A percentile compares a stretch with the other conserved stretches of the same genome.
These are phyloP conservation scores for Erpobdella octoculata DNA, from an alignment of 2,888 invertebrate genomes.

Conservation along the genomic window DNA sequence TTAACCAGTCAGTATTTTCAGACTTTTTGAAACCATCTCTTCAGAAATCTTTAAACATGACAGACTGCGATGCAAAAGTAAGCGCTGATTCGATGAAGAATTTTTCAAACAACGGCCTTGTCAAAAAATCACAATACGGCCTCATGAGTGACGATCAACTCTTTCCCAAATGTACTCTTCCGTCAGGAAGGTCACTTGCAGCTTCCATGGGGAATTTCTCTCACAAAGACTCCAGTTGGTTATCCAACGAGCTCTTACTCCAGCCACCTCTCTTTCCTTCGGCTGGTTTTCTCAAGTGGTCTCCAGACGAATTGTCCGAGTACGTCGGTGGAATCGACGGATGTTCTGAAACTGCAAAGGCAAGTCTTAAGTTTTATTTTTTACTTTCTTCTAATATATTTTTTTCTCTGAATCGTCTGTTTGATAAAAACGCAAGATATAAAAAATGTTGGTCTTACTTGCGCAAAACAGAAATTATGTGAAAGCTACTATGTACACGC, in stretches of 20 bases:
- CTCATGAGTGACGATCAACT: not conserved
- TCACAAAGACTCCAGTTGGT: not conserved
- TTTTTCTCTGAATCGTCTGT: too few species aligned
- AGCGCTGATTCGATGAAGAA: not conserved
- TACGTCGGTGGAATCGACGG: slow-evolving; percentile 19
- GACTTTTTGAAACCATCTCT: not conserved
- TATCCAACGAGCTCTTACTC: not conserved
- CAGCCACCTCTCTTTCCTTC: slow-evolving; percentile 5
- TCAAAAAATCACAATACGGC: not conserved
- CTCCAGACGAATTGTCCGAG: slow-evolving; percentile 1
- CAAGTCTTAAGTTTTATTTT: not conserved
- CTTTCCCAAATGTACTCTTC: not conserved
- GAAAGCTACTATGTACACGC: too few species aligned
- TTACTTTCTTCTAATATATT: not conserved
- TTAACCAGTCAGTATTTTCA: slow-evolving; percentile 1
- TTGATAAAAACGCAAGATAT: too few species aligned
- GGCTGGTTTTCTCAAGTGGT: not conserved
- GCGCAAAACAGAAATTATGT: too few species aligned
- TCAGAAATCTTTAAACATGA: not conserved
- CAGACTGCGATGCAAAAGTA: not conserved
- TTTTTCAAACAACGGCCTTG: not conserved
- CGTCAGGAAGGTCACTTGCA: too few species aligned
- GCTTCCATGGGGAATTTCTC: slow-evolving; percentile 1
- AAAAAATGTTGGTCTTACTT: too few species aligned
- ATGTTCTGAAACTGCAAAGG: slow-evolving; percentile 1